A percentile compares a stretch with the other conserved stretches of the same genome.
Conservation (phyloP, 2,888 invertebrate species). For the Tetheella fluctuosa region DNA sequence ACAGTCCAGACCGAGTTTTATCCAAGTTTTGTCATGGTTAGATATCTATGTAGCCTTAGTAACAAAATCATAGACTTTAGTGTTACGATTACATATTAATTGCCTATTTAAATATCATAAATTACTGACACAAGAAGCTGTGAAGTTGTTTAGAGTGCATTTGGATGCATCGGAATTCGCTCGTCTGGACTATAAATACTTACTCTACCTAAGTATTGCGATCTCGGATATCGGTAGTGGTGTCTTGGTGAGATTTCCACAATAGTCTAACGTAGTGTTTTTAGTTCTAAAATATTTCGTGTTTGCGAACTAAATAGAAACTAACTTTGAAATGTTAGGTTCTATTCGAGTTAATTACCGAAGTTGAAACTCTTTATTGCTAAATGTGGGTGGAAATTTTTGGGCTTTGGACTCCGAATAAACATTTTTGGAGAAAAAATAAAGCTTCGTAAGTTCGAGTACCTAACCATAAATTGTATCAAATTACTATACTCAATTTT, state of each 20-base stretch:
- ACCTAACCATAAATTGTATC: no score
- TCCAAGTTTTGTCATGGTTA: no score
- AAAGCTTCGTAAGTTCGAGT: no score
- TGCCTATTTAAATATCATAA: not conserved
- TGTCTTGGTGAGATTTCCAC: not conserved
- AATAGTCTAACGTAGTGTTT: not conserved
- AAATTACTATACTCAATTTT: no score
- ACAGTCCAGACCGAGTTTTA: no score
- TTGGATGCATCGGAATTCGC: slow-evolving; percentile 10
- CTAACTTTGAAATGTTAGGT: no score
- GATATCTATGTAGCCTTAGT: not conserved
- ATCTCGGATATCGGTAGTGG: slow-evolving; percentile 3
- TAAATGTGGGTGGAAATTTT: no score
- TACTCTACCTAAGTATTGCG: slow-evolving; percentile 7
- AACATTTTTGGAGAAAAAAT: no score
- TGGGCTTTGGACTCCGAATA: no score
- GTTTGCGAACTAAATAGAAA: not conserved
- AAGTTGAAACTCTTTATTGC: no score
- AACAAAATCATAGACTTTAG: not conserved
- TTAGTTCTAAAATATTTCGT: not conserved
- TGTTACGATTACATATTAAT: slow-evolving; percentile 20
- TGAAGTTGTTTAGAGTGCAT: not conserved
- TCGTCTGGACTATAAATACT: slow-evolving; percentile 30
- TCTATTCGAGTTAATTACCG: no score
- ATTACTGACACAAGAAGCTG: not conserved